Conservation (phyloP, 64 coral and sea anemone species). For the Astreopora myriophthalma region DNA sequence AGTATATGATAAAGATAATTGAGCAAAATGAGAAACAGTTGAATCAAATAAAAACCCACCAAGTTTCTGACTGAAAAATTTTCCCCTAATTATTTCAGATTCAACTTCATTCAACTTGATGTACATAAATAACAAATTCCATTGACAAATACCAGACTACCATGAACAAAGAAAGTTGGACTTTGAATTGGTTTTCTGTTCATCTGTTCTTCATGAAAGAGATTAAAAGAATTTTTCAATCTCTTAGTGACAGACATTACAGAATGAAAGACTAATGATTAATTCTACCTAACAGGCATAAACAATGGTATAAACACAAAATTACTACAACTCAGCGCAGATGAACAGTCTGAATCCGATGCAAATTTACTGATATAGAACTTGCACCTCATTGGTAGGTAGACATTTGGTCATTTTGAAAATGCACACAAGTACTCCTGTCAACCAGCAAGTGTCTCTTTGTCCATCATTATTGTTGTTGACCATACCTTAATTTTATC, state of each 20-base stretch:
- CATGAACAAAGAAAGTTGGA: background rate
- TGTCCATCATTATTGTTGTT: background rate
- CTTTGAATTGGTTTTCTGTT: background rate
- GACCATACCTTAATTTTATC: background rate
- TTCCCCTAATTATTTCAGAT: background rate
- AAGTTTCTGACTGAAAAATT: background rate
- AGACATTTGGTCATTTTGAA: background rate
- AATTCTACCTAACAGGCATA: background rate
- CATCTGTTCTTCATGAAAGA: background rate
- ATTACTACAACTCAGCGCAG: constrained; percentile 1
- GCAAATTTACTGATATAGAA: constrained; percentile 10
- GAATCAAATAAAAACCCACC: background rate
- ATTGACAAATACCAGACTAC: background rate
- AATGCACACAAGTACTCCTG: background rate
- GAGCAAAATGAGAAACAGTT: constrained; percentile 6
- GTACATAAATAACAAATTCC: background rate
- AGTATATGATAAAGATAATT: constrained; percentile 22
- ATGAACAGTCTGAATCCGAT: constrained; percentile 40
- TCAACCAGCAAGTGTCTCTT: background rate
- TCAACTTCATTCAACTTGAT: background rate
- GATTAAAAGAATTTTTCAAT: background rate
- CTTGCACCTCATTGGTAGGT: background rate
- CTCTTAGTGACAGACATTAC: background rate
- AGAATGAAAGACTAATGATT: constrained; percentile 17
- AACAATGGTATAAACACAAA: background rate